Conservation (phyloP, 2,888 invertebrate species). For the Elmis aenea region DNA sequence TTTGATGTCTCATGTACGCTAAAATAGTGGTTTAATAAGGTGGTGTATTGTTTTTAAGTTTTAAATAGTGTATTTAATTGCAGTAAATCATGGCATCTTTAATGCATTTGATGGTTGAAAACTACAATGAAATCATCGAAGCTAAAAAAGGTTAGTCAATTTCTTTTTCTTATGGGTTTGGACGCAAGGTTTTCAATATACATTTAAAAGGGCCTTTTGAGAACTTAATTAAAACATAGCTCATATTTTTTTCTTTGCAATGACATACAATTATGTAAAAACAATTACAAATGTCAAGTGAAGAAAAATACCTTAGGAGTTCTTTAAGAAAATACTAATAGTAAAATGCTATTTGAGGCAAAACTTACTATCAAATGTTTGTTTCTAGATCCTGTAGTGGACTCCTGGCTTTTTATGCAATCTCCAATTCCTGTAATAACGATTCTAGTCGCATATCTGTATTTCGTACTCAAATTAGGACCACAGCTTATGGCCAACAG, state of each 20-base stretch:
- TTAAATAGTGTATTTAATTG: too few species aligned
- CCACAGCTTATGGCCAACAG: slow-evolving; percentile 72
- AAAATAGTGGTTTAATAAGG: too few species aligned
- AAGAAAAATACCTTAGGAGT: neutral
- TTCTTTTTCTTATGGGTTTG: too few species aligned
- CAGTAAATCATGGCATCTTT: slow-evolving; percentile 46
- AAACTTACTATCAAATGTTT: slow-evolving; percentile 6
- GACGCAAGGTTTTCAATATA: too few species aligned
- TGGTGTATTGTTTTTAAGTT: too few species aligned
- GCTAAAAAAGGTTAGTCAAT: slow-evolving; percentile 48
- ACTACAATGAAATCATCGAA: slow-evolving; percentile 51
- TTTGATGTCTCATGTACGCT: too few species aligned
- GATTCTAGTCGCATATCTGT: slow-evolving; percentile 61
- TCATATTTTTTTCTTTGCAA: too few species aligned
- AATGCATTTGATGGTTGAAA: slow-evolving; percentile 49
- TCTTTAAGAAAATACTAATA: neutral
- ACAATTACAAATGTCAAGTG: too few species aligned
- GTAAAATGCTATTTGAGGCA: slow-evolving; percentile 1
- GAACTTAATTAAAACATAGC: too few species aligned
- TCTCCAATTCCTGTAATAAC: slow-evolving; percentile 66
- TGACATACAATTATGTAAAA: too few species aligned
- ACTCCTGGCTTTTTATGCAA: slow-evolving; percentile 73
- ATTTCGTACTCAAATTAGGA: slow-evolving; percentile 70
- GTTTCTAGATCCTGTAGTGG: slow-evolving; percentile 66
- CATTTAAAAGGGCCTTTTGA: too few species aligned